Conservation (phyloP, 1,140 invertebrate species). For the Caenorhabditis briggsae region DNA sequence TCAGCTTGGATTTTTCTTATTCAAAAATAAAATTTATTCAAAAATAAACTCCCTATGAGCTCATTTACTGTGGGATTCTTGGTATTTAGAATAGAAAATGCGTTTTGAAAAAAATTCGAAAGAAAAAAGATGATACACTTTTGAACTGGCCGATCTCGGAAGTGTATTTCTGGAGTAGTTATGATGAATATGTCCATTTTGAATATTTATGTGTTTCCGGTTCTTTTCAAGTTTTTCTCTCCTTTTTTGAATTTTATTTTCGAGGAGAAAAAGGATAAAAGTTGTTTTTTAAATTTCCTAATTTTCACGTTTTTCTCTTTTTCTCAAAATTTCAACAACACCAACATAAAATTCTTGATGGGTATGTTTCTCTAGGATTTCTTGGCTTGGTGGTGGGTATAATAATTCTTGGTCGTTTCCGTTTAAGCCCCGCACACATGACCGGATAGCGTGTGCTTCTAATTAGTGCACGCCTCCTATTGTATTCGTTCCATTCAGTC, state of each 20-base stretch:
- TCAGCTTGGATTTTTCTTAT: too few species aligned
- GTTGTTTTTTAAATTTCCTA: too few species aligned
- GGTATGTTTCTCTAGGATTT: background rate
- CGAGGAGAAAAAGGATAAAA: too few species aligned
- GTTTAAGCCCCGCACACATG: background rate
- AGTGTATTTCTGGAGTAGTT: background rate
- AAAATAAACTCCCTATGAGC: too few species aligned
- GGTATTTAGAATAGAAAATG: too few species aligned
- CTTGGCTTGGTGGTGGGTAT: background rate
- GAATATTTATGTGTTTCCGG: background rate
- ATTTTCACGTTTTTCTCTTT: background rate
- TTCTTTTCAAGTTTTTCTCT: background rate
- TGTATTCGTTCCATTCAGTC: background rate
- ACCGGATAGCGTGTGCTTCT: background rate
- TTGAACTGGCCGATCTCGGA: constrained; percentile 3
- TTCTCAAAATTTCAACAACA: background rate
- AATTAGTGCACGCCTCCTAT: constrained; percentile 26
- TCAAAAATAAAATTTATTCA: too few species aligned
- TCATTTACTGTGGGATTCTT: too few species aligned
- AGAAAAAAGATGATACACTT: too few species aligned
- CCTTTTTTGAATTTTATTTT: too few species aligned
- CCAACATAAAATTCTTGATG: too few species aligned
- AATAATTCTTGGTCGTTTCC: constrained; percentile 39
- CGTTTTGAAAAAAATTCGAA: too few species aligned
- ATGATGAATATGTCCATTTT: background rate